phyloP scores from a whole-genome alignment of 2,113 vertebrate genomes.

The Baryphthengus martii region DNA sequence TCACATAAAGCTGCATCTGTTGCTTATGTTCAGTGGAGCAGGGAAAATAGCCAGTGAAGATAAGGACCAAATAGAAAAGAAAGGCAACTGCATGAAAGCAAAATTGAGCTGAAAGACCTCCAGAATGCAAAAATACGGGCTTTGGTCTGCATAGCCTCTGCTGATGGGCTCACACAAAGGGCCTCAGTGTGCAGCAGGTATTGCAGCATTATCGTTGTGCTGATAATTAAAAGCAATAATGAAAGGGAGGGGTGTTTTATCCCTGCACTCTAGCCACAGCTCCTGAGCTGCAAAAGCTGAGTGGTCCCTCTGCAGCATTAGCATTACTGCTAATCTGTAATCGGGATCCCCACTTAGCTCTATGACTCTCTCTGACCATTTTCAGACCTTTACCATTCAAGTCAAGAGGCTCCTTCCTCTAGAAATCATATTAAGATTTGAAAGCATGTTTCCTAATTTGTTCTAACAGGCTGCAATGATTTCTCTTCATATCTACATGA shows the following conservation, averaged over 20 bases:
- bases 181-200: conserved; percentile 9
- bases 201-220: neutral
- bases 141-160: neutral
- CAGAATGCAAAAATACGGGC: neutral
- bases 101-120: neutral
- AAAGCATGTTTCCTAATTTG: conserved; percentile 34
- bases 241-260: neutral
- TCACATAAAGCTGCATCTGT: neutral
- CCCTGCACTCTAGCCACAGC: neutral
- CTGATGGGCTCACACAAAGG: neutral
- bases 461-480: conserved; percentile 7
- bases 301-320: conserved; percentile 48
- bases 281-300: conserved; percentile 12
- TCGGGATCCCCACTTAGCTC: conserved; percentile 56
- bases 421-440: conserved; percentile 44
- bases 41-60: neutral
- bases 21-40: neutral
- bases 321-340: conserved; percentile 55
- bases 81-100: neutral
- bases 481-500: neutral
- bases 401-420: conserved; percentile 47
- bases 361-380: conserved; percentile 50
- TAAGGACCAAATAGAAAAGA: neutral
- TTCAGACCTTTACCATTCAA: conserved; percentile 53
- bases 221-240: conserved; percentile 51